A percentile compares a stretch with the other conserved stretches of the same genome.
Conservation (phyloP, 2,888 invertebrate genomes). For the Antheraea yamamai region DNA sequence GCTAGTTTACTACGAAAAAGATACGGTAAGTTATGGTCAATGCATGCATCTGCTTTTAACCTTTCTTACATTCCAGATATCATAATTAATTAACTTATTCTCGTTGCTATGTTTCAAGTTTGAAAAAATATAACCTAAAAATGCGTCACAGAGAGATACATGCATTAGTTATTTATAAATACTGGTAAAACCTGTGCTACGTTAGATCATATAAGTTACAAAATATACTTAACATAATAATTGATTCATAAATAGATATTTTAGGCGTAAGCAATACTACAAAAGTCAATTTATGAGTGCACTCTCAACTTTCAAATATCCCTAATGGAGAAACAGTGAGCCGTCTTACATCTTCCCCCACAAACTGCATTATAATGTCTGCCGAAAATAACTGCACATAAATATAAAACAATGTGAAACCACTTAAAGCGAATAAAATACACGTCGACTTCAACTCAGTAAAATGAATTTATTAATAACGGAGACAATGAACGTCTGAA, state of each 20-base stretch:
- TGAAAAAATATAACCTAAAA: background rate
- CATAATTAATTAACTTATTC: background rate
- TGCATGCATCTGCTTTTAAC: background rate
- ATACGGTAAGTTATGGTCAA: conserved; percentile 14
- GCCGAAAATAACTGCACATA: conserved; percentile 81
- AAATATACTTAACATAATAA: conserved; percentile 5
- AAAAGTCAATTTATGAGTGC: conserved; percentile 79
- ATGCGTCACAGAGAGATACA: background rate
- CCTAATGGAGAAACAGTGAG: conserved; percentile 80
- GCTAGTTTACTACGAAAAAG: conserved; percentile 44
- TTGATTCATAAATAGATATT: conserved; percentile 57
- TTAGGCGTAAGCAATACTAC: conserved; percentile 71
- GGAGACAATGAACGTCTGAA: conserved; percentile 82
- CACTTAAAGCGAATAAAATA: conserved; percentile 83
- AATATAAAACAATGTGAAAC: conserved; percentile 83
- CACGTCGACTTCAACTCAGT: conserved; percentile 80
- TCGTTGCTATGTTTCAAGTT: background rate
- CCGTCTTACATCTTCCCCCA: conserved; percentile 79
- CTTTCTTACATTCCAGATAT: background rate
- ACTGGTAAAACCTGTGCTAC: background rate
- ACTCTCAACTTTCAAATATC: conserved; percentile 81
- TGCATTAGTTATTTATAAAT: background rate
- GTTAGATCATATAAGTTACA: background rate
- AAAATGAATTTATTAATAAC: conserved; percentile 83
- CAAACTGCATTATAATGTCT: conserved; percentile 81